phyloP scores from a whole-genome alignment of 2,888 invertebrate species.

The Plagodis dolabraria region DNA sequence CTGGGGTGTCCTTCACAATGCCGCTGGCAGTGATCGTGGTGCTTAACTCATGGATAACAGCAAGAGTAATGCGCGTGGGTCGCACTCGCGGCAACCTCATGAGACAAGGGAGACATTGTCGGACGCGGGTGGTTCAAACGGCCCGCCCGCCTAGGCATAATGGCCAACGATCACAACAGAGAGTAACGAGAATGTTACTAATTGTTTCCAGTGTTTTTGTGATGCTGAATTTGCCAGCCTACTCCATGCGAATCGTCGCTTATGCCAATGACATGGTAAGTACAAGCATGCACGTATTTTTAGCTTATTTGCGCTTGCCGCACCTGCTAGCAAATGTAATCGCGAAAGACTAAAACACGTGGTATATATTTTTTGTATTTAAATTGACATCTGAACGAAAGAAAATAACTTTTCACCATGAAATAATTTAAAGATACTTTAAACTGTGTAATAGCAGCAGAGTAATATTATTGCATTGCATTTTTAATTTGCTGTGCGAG shows the following conservation, averaged over 20 bases:
- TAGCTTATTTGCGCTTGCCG: slow-evolving; percentile 37
- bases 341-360: no score
- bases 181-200: slow-evolving; percentile 92
- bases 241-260: slow-evolving; percentile 87
- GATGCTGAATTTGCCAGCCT: slow-evolving; percentile 90
- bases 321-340: no score
- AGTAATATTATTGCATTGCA: no score
- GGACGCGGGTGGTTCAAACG: slow-evolving; percentile 61
- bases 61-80: slow-evolving; percentile 87
- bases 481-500: no score
- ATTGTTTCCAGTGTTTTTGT: slow-evolving; percentile 92
- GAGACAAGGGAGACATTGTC: slow-evolving; percentile 44
- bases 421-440: no score
- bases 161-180: slow-evolving; percentile 82
- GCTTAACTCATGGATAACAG: slow-evolving; percentile 89
- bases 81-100: slow-evolving; percentile 65
- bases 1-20: slow-evolving; percentile 88
- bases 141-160: slow-evolving; percentile 19
- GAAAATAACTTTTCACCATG: no score
- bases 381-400: no score
- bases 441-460: no score
- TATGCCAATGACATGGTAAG: slow-evolving; percentile 84
- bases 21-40: slow-evolving; percentile 89
- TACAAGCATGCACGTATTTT: slow-evolving; percentile 23
- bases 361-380: no score